Evolutionary conservation across 2,113 vertebrate species (phyloP).

Genomic region (Daphoenositta chrysoptera): DNA sequence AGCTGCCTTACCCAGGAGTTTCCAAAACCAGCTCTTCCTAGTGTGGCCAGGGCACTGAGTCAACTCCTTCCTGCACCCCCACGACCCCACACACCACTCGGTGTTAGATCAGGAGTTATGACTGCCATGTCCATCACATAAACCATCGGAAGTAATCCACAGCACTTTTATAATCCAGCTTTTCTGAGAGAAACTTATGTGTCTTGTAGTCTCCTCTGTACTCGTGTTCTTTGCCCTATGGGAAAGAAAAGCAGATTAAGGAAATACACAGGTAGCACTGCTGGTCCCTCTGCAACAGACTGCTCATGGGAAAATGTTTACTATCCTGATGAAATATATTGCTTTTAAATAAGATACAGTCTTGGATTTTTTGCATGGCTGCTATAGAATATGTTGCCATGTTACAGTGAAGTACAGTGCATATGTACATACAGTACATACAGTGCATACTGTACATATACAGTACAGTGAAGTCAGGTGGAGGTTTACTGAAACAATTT

Average conservation of each 20-base stretch:
- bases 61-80: neutral
- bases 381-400: neutral
- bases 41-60: neutral
- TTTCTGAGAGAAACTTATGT: neutral
- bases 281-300: neutral
- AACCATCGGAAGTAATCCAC: neutral
- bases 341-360: neutral
- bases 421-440: too few relatives aligned
- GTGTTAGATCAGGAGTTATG: neutral
- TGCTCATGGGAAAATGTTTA: neutral
- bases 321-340: neutral
- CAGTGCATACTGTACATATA: too few relatives aligned
- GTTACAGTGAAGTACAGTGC: neutral
- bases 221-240: neutral
- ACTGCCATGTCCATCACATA: accelerated
- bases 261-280: neutral
- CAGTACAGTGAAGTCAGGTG: neutral
- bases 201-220: neutral
- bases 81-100: accelerated
- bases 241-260: neutral
- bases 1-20: neutral
- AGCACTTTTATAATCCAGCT: neutral
- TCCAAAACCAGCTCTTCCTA: neutral
- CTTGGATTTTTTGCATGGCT: neutral
- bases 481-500: neutral